Evolutionary conservation across 2,797 vertebrate species (phyloP), one percentile per base, ranked within the genome.

Genomic region (Diceros bicornis): DNA sequence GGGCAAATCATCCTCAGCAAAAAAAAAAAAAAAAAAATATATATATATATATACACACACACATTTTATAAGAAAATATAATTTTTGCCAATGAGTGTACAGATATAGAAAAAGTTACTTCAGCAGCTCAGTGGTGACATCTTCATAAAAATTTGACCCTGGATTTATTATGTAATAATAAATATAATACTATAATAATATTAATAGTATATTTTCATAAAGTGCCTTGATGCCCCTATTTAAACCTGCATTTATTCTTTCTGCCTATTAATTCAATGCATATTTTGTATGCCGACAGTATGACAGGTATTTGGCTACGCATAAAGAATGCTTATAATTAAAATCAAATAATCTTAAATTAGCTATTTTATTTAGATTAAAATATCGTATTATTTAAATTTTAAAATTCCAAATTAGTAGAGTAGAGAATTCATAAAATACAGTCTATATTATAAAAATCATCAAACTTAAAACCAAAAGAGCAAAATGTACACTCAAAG

Each of bases 281-380:
- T 89, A 41, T 37, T 12, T 41, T 95, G 3, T 34, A 52, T 18
- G 32, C 7, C 4, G 21, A 75, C 18, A 75, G 0, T 37, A 4
- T 78, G 57, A 82, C 3, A 52, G 41, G 6, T 78, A 91, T 29
- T 96, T 92, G 29, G 20, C 2, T 32, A 66, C 83, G 18, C 34
- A 61, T 79, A 75, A 69, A 75, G 34, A n/a, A 66, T 91, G 50
- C 1, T 71, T 68, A 69, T 44, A 71, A 69, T 85, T 96, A 77
- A 93, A 87, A 79, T 91, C 16, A 82, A 77, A 50, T 81, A 37
- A 91, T 59, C 16, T 55, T 14, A 84, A 86, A 61, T 89, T 64
- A 72, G 0, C 8, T 41, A n/a, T 66, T 75, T 90, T 77, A 62
- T 79, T 75, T 89, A 72, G 12, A 89, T 69, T 50, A 61, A 85